Evolutionary conservation across 2,113 vertebrate species (phyloP).

Genomic region (Melanocharis versteri): DNA sequence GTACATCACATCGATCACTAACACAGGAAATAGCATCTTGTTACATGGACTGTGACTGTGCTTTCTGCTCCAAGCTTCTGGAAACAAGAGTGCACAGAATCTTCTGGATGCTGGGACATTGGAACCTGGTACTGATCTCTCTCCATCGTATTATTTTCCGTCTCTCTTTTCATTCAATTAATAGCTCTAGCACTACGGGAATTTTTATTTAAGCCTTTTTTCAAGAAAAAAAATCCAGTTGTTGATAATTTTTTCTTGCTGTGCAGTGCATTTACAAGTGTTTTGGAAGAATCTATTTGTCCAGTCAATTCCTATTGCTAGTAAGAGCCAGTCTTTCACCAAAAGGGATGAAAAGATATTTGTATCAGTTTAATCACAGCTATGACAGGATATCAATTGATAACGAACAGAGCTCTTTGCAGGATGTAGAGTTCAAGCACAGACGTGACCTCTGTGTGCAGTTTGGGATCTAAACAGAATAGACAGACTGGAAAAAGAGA

Average conservation of each 20-base stretch:
- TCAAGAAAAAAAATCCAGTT: background rate
- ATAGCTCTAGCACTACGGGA: background rate
- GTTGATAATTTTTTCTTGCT: background rate
- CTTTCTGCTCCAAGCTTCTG: background rate
- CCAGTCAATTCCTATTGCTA: background rate
- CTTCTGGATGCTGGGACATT: background rate
- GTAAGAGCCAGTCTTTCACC: background rate
- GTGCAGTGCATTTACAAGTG: background rate
- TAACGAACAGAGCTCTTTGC: background rate
- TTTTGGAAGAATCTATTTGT: background rate
- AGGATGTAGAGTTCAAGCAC: background rate
- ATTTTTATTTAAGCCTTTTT: background rate
- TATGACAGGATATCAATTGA: background rate
- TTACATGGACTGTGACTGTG: background rate
- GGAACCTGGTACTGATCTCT: background rate
- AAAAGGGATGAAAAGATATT: background rate
- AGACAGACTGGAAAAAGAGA: background rate
- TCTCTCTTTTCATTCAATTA: background rate
- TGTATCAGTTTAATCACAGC: background rate
- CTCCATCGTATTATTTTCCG: background rate
- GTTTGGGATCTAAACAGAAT: background rate
- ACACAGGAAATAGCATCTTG: background rate
- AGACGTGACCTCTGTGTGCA: background rate
- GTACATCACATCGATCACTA: background rate
- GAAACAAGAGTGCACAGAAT: background rate